Evolutionary conservation across 2,797 vertebrate genomes (phyloP).

Genomic region (Tapera naevia): DNA sequence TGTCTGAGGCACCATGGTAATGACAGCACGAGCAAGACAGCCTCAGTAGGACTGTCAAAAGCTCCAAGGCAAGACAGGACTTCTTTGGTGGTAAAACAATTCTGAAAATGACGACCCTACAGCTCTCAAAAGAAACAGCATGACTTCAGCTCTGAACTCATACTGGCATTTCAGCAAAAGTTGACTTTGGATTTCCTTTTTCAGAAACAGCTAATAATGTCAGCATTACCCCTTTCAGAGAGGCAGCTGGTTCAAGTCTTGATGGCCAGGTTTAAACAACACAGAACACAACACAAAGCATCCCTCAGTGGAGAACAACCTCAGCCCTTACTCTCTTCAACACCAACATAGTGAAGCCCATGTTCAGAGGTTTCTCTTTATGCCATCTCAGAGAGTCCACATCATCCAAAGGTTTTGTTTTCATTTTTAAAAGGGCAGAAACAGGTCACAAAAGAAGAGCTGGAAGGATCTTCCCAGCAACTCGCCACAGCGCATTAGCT

Average conservation of each 20-base stretch:
- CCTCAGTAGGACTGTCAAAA: neutral
- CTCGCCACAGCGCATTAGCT: neutral
- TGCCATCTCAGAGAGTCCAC: neutral
- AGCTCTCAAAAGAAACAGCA: neutral
- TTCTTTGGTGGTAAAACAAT: neutral
- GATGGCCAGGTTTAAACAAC: neutral
- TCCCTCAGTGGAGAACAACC: neutral
- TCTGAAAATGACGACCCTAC: neutral
- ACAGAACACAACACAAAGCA: neutral
- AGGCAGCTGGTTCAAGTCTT: neutral
- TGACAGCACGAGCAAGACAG: neutral
- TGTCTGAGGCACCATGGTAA: neutral
- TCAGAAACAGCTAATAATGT: neutral
- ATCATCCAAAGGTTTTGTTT: neutral
- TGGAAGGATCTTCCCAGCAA: neutral
- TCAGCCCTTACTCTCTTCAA: neutral
- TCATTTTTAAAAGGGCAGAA: neutral
- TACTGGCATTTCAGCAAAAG: neutral
- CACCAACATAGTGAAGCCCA: rapidly evolving
- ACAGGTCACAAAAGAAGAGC: neutral
- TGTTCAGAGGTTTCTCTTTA: neutral
- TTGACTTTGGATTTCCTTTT: neutral
- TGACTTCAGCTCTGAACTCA: neutral
- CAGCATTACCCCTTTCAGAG: neutral
- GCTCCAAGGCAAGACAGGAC: neutral